Percentiles rank a stretch among this genome's conserved stretches.
These are phyloP conservation scores for Sphaerophoria rueppellii DNA, from an alignment of 2,888 invertebrate genomes.

Conservation along the genomic window DNA sequence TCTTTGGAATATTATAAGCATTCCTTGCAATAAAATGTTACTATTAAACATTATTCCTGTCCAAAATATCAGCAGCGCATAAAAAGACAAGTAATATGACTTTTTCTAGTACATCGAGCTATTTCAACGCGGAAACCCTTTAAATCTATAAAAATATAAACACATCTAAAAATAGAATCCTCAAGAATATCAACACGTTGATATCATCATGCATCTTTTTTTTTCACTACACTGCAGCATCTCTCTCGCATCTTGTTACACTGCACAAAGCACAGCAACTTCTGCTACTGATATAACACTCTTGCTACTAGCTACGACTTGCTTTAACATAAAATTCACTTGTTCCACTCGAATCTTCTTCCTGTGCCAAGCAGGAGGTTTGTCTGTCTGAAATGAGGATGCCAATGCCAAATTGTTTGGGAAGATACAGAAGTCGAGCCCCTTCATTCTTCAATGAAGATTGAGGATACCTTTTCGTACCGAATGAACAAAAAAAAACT, in stretches of 20 bases:
- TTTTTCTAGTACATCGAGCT: not conserved
- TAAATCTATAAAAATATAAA: conserved; percentile 48
- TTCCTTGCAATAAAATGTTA: not conserved
- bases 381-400: conserved; percentile 38
- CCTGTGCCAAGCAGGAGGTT: conserved; percentile 38
- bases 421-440: conserved; percentile 20
- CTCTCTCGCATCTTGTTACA: conserved; percentile 57
- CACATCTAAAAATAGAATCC: conserved; percentile 62
- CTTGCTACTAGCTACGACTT: conserved; percentile 26
- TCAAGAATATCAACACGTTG: conserved; percentile 60
- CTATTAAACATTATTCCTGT: not conserved
- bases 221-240: conserved; percentile 42
- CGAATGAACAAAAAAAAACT: conserved; percentile 41
- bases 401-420: not conserved
- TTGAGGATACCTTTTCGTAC: conserved; percentile 37
- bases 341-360: conserved; percentile 52
- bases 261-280: conserved; percentile 7
- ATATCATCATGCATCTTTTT: conserved; percentile 51
- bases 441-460: conserved; percentile 1
- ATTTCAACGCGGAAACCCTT: conserved; percentile 59
- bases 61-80: not conserved
- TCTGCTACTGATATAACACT: conserved; percentile 15
- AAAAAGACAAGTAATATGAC: conserved; percentile 3
- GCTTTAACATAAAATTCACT: conserved; percentile 54
- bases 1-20: not conserved